Evolutionary conservation across 2,113 vertebrate species (phyloP), one percentile per base, ranked within the genome.

Genomic region (Corythornis cristatus): DNA sequence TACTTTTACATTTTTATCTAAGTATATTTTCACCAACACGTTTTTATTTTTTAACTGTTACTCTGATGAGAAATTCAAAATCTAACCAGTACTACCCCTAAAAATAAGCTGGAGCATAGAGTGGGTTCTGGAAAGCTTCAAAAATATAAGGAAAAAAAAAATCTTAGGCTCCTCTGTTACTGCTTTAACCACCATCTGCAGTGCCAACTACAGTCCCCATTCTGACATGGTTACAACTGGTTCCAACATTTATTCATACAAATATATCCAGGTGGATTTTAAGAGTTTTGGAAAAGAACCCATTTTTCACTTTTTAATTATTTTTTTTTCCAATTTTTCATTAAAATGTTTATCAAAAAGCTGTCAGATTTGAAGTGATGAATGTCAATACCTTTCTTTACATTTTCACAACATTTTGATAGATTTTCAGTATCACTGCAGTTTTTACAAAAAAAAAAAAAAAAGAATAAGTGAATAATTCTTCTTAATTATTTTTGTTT

Each of bases 351-450:
- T 66, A 79, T 58, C 33, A 46, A 81, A 57, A 88, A 54, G 1
- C 17, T 86, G 48, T 75, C 53, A 88, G 35, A n/a, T 67, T 72
- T 76, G 12, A 84, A 68, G 15, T 48, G 15, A 57, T 2, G 42
- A 58, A 58, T 76, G 76, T 92, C 53, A 81, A 62, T 61, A 82
- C 29, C 15, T 82, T 93, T 86, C 61, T 87, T 31, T 40, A 45
- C n/a, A 50, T 85, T 96, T 95, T 93, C 91, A 89, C 87, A 95
- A 15, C 6, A 77, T 80, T 91, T 90, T 87, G 33, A 80, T 85
- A 90, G 26, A 60, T 77, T 80, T 93, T 90, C 62, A 94, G 18
- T 68, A 28, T 80, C 57, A 70, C 16, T 61, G 17, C 15, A 65
- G 1, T 21, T 73, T 93, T 93, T 79, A n/a, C 15, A 62, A 48